These are phyloP conservation scores for Fregetta grallaria DNA, from an alignment of 2,113 vertebrate genomes.

Conservation along the genomic window DNA sequence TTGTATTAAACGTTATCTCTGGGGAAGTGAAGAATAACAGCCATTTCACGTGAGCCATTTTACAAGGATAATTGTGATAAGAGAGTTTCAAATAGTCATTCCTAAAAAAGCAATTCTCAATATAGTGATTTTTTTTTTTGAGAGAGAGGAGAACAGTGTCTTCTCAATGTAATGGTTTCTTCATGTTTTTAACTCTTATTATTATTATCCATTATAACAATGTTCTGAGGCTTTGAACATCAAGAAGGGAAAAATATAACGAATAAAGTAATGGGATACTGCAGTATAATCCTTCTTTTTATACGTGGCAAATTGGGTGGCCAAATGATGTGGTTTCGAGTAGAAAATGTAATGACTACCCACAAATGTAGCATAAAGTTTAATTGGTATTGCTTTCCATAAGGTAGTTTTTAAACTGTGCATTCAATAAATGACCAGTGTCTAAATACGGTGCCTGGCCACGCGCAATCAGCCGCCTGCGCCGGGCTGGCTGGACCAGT, in stretches of 20 bases:
- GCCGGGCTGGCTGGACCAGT: background rate
- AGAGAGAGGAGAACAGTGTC: background rate
- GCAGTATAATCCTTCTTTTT: conserved; percentile 36
- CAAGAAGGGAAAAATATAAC: background rate
- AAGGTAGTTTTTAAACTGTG: background rate
- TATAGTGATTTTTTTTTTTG: conserved; percentile 28
- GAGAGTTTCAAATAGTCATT: conserved; percentile 16
- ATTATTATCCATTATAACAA: conserved; percentile 55
- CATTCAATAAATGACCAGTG: background rate
- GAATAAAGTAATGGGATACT: conserved; percentile 32
- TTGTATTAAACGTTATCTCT: conserved; percentile 26
- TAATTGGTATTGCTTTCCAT: conserved; percentile 20
- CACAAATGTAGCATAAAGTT: conserved; percentile 45
- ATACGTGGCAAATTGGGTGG: conserved; percentile 52
- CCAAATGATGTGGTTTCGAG: conserved; percentile 46
- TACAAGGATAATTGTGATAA: conserved; percentile 26
- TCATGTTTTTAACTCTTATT: conserved; percentile 55
- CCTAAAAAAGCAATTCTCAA: conserved; percentile 56
- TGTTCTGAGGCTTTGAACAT: conserved; percentile 32
- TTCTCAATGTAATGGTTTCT: conserved; percentile 35
- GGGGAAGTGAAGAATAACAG: conserved; percentile 24
- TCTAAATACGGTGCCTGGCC: background rate
- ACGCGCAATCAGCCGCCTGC: fast-evolving
- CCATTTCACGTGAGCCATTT: background rate
- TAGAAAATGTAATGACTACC: conserved; percentile 42